Percentiles rank a stretch among this genome's conserved stretches.
Conservation (phyloP, 1,140 invertebrate species). For the Aricia agestis region DNA sequence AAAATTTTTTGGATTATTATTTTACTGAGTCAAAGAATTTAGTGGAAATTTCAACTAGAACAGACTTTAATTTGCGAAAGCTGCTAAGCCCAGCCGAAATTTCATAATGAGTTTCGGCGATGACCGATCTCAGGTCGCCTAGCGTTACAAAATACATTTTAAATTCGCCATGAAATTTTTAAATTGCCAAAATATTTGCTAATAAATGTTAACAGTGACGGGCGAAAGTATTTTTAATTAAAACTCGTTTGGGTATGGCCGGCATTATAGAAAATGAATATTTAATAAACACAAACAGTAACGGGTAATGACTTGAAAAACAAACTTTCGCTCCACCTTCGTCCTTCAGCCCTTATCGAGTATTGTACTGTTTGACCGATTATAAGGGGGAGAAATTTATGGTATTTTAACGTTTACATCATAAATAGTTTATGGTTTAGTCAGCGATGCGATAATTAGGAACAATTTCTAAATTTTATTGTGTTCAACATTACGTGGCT, state of each 20-base stretch:
- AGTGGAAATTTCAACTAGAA: background rate
- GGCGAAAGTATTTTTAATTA: slow-evolving; percentile 7
- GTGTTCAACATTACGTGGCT: too few species aligned
- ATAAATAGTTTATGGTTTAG: background rate
- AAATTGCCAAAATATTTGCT: slow-evolving; percentile 10
- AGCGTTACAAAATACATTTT: background rate
- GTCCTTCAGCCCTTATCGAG: background rate
- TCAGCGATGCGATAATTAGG: background rate
- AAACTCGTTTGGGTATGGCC: background rate
- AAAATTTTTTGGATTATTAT: background rate
- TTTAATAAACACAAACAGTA: slow-evolving; percentile 2
- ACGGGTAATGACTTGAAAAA: background rate
- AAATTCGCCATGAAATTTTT: background rate
- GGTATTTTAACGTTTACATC: background rate
- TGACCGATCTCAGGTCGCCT: background rate
- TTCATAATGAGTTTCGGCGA: background rate
- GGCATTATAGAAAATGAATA: slow-evolving; percentile 1
- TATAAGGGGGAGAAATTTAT: background rate
- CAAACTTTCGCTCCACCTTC: background rate
- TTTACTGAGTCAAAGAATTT: background rate
- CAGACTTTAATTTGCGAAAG: background rate
- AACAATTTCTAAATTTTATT: background rate
- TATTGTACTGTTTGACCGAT: background rate
- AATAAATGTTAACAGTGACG: background rate
- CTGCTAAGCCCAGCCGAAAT: background rate